Conservation (phyloP, 1,140 invertebrate species). For the Octopus sinensis region DNA sequence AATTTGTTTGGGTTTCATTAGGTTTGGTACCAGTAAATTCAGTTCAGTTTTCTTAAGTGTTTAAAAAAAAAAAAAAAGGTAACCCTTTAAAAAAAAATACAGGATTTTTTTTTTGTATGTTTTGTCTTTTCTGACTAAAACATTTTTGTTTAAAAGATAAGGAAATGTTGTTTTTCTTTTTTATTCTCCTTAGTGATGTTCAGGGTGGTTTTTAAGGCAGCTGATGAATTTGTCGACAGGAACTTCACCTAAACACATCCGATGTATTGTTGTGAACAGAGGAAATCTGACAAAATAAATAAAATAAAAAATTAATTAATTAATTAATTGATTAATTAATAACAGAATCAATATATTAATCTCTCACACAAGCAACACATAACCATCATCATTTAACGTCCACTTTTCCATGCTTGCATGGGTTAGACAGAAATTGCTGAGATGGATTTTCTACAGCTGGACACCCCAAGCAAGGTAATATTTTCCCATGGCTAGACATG, state of each 20-base stretch:
- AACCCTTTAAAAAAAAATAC: too few species aligned
- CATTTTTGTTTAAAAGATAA: too few species aligned
- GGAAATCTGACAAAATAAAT: constrained; percentile 71
- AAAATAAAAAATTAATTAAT: background rate
- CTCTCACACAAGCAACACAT: background rate
- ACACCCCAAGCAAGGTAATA: background rate
- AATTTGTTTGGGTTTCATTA: too few species aligned
- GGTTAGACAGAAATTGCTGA: background rate
- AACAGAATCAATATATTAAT: too few species aligned
- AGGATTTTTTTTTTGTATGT: too few species aligned
- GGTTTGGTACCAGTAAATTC: too few species aligned
- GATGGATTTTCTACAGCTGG: background rate
- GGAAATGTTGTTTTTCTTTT: too few species aligned
- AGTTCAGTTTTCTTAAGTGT: too few species aligned
- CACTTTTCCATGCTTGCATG: background rate
- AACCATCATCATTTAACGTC: background rate
- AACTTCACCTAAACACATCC: constrained; percentile 80
- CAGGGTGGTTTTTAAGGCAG: constrained; percentile 86
- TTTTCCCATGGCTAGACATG: too few species aligned
- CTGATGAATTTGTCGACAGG: constrained; percentile 76
- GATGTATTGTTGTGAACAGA: constrained; percentile 87
- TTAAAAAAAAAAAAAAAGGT: too few species aligned
- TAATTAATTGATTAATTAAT: background rate
- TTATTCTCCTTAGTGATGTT: constrained; percentile 62
- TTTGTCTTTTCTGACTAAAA: too few species aligned